Conservation (phyloP, 2,113 vertebrate species). For the Cyprinodon variegatus region DNA sequence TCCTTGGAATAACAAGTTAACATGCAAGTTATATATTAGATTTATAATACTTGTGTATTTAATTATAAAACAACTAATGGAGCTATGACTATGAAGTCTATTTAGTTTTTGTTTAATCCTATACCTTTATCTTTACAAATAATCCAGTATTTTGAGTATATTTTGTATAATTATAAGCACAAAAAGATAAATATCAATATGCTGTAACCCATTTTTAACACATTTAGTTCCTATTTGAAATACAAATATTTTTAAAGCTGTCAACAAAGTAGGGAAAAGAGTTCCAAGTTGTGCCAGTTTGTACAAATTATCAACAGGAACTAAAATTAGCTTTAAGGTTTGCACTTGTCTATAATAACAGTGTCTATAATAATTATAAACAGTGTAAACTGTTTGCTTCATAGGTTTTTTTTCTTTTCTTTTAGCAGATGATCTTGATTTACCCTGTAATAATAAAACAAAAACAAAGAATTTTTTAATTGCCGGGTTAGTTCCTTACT, state of each 20-base stretch:
- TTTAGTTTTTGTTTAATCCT: background rate
- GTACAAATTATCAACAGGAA: background rate
- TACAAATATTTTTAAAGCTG: too few relatives aligned
- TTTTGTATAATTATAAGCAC: too few relatives aligned
- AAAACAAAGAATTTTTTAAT: slow-evolving; percentile 9
- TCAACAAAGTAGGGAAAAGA: too few relatives aligned
- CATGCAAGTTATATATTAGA: too few relatives aligned
- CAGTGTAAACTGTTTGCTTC: background rate
- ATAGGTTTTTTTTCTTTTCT: background rate
- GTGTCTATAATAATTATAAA: background rate
- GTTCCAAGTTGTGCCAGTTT: too few relatives aligned
- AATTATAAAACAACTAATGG: background rate
- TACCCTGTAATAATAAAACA: background rate
- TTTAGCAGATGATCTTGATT: background rate
- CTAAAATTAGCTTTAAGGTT: background rate
- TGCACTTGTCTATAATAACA: too few relatives aligned
- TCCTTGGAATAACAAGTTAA: too few relatives aligned
- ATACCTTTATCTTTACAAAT: background rate
- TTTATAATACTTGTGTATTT: background rate
- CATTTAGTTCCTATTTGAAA: too few relatives aligned
- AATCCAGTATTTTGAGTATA: background rate
- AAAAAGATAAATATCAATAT: too few relatives aligned
- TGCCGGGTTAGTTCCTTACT: slow-evolving; percentile 15
- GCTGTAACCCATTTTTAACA: too few relatives aligned
- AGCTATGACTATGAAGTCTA: background rate